Base-by-base conservation (phyloP, 2,113 vertebrate species). In the Corythaeola cristata region DNA sequence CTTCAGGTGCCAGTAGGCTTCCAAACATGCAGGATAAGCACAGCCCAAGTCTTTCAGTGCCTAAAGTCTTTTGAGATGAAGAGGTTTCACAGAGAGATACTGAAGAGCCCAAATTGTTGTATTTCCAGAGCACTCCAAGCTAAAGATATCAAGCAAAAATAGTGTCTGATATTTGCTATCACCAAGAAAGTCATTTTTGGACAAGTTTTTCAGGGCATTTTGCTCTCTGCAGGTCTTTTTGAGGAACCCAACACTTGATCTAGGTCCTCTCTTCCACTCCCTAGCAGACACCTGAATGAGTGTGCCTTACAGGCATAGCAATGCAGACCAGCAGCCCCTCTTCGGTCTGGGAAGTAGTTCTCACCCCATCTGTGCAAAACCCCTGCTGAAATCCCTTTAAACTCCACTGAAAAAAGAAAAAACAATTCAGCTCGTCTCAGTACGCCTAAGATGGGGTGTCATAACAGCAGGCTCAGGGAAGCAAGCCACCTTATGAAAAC, bases 171-270 rank as follows among this genome's bases (percentile, higher is more conserved):
- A 21, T 52, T 76, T 73, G 64, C 35, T 19, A 6, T 26, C 50
- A 33, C 4, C 7, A 44, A 59, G 32, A 8, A 50, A 66, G 2
- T 6, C 3, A 7, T 18, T 60, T 85, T 33, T 24, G 0, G 0
- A 58, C 20, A 56, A 32, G 9, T 1, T 83, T 78, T 89, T 30
- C 15, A 22, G 39, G 13, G 7, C 1, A 7, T 33, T 92, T 85
- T 55, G 3, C 5, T 81, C 18, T 71, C 35, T 37, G 17, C 0
- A 6, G 6, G 30, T 30, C 47, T 88, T 89, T 58, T 23, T n/a
- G 39, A 87, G 19, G 63, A 80, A 27, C 10, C 5, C 59, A 76
- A 23, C 9, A 7, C 24, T 15, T 52, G 5, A 53, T 39, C 10
- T 88, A 49, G 9, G 16, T 74, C 26, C 4, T 73, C 18, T 53